phyloP scores from a whole-genome alignment of 2,797 vertebrate species.

The Neosalanx taihuensis region DNA sequence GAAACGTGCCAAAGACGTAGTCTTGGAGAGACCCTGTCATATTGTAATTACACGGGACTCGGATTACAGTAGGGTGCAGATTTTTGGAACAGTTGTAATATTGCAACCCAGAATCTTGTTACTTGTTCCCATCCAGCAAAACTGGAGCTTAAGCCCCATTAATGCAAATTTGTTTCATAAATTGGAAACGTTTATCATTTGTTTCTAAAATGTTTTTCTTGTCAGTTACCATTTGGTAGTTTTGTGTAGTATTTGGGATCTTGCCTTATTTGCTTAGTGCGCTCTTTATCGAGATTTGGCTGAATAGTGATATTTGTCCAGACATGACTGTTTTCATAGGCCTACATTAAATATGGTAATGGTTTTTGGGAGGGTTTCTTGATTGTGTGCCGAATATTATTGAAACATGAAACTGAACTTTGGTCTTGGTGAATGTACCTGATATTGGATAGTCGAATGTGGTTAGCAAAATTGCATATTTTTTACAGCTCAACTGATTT shows the following conservation, averaged over 20 bases:
- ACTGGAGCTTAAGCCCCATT: background rate
- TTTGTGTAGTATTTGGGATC: too few species aligned
- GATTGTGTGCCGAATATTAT: background rate
- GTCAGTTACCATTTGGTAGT: too few species aligned
- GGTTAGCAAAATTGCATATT: conserved; percentile 6
- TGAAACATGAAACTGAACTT: conserved; percentile 9
- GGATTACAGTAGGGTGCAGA: conserved; percentile 44
- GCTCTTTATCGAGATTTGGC: too few species aligned
- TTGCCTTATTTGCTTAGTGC: too few species aligned
- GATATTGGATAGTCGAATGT: background rate
- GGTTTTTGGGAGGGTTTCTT: background rate
- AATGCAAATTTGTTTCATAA: too few species aligned
- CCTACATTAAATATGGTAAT: too few species aligned
- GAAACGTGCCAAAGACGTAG: conserved; percentile 65
- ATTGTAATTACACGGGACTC: conserved; percentile 70
- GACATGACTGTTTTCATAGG: too few species aligned
- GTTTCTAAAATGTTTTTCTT: too few species aligned
- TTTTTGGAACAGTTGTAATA: conserved; percentile 58
- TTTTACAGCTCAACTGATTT: conserved; percentile 25
- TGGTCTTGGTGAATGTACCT: conserved; percentile 4
- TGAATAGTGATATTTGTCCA: too few species aligned
- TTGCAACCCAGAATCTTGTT: conserved; percentile 36
- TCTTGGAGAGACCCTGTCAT: conserved; percentile 58
- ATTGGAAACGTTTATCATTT: too few species aligned
- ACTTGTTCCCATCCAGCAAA: background rate